phyloP scores from a whole-genome alignment of 2,113 vertebrate genomes.

The Protobothrops flavoviridis region DNA sequence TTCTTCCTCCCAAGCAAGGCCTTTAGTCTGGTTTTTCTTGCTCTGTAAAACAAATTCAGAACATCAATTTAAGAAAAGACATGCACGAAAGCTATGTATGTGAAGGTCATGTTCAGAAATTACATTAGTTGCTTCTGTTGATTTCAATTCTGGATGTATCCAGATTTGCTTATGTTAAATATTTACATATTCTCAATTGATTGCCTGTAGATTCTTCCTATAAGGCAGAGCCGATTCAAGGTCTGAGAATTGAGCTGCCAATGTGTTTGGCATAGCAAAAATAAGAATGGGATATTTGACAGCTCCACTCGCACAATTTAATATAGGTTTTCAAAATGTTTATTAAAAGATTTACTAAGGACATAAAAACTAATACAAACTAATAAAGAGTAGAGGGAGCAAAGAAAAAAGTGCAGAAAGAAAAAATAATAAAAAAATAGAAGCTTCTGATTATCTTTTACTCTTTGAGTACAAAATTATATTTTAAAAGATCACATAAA shows the following conservation, averaged over 20 bases:
- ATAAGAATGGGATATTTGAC: background rate
- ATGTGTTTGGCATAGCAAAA: background rate
- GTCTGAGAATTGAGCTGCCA: background rate
- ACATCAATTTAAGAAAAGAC: background rate
- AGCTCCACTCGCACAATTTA: background rate
- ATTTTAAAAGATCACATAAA: background rate
- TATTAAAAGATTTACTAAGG: background rate
- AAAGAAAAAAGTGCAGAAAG: background rate
- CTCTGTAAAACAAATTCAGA: slow-evolving; percentile 65
- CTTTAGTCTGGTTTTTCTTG: slow-evolving; percentile 77
- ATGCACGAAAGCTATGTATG: background rate
- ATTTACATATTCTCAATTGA: background rate
- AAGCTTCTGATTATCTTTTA: background rate
- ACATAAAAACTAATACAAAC: background rate
- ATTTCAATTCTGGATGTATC: background rate
- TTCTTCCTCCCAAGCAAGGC: slow-evolving; percentile 85
- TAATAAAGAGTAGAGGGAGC: background rate
- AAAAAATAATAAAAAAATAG: background rate
- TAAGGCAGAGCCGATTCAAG: background rate
- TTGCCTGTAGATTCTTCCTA: background rate
- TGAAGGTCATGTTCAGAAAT: background rate
- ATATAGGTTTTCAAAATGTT: background rate
- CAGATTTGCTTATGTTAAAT: background rate
- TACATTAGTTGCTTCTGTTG: background rate
- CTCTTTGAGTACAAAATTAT: background rate